Evolutionary conservation across 2,797 vertebrate genomes (phyloP).

Genomic region (Enteromius treurensis): DNA sequence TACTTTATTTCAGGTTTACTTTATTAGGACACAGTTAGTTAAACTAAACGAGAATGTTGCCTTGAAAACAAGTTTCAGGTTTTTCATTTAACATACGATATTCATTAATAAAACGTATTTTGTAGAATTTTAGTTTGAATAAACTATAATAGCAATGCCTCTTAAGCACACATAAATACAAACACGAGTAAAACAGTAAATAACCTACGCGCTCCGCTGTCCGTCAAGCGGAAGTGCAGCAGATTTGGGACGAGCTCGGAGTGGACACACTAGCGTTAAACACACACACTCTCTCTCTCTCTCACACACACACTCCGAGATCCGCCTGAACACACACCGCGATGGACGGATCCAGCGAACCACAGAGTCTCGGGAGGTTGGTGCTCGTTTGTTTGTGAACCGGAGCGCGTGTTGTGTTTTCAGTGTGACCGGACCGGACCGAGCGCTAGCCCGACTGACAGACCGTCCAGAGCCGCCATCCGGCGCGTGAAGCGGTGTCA

Average conservation of each 20-base stretch:
- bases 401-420: background rate
- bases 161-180: too few relatives aligned
- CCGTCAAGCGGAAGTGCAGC: background rate
- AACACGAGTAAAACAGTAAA: too few relatives aligned
- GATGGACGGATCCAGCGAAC: conserved; percentile 20
- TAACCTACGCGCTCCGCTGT: background rate
- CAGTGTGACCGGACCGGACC: background rate
- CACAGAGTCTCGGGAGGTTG: background rate
- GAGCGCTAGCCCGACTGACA: background rate
- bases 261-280: conserved; percentile 15
- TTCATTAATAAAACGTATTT: too few relatives aligned
- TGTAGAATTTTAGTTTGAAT: too few relatives aligned
- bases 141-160: too few relatives aligned
- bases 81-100: too few relatives aligned
- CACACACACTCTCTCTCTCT: background rate
- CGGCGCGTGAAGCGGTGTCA: background rate
- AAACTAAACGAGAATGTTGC: too few relatives aligned
- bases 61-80: too few relatives aligned
- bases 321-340: background rate
- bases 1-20: too few relatives aligned
- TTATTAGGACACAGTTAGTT: too few relatives aligned
- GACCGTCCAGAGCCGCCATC: background rate
- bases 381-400: background rate
- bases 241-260: conserved; percentile 6
- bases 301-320: background rate